Conservation (phyloP, 2,113 vertebrate genomes). For the Erinaceus europaeus region DNA sequence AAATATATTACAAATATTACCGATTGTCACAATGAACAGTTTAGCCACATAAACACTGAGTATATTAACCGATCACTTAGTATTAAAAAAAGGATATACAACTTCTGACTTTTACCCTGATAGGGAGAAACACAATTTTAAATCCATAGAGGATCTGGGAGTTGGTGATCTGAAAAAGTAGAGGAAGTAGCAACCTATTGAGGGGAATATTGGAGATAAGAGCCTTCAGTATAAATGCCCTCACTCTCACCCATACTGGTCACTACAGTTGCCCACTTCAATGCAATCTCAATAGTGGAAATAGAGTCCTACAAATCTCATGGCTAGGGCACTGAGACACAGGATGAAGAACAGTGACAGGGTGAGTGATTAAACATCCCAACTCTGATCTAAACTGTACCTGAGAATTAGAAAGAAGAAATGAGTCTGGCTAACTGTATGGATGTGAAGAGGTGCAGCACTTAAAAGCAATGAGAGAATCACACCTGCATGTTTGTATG, state of each 20-base stretch:
- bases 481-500: background rate
- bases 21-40: slow-evolving; percentile 9
- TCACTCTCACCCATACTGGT: background rate
- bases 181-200: background rate
- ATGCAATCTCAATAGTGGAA: background rate
- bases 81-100: slow-evolving; percentile 6
- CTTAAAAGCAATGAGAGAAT: background rate
- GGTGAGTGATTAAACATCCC: background rate
- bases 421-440: background rate
- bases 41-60: slow-evolving; percentile 35
- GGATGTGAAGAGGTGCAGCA: background rate
- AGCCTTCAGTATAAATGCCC: rapidly evolving
- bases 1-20: slow-evolving; percentile 66
- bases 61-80: background rate
- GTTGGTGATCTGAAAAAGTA: background rate
- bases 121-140: background rate
- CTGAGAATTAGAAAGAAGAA: background rate
- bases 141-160: background rate
- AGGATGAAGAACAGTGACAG: background rate
- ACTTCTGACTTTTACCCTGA: background rate
- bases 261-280: background rate
- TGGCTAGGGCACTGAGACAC: background rate
- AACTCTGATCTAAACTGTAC: background rate
- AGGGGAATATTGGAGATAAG: background rate
- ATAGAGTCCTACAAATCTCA: background rate